Conservation (phyloP, 1,140 invertebrate genomes). For the Neodiprion fabricii region DNA sequence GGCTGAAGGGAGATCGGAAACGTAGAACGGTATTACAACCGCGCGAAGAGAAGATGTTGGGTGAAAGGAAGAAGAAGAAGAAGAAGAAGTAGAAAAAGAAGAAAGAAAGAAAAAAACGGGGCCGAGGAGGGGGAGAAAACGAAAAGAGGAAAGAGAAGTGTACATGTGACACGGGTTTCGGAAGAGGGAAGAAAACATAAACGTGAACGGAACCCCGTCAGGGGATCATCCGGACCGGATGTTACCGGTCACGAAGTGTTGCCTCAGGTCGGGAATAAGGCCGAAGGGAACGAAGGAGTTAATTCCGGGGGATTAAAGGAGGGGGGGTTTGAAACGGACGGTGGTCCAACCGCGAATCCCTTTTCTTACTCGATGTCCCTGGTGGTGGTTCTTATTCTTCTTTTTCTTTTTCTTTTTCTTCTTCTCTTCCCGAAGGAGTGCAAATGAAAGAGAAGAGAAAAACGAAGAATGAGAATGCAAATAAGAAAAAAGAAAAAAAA, state of each 20-base stretch:
- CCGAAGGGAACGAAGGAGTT: conserved; percentile 14
- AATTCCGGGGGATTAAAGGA: not conserved
- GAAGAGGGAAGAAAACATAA: too few relatives aligned
- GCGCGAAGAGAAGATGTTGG: too few relatives aligned
- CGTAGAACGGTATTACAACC: too few relatives aligned
- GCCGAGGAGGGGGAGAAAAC: too few relatives aligned
- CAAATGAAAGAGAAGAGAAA: conserved; percentile 8
- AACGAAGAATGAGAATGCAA: not conserved
- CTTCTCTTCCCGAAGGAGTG: conserved; percentile 6
- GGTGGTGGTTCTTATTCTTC: not conserved
- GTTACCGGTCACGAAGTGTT: conserved; percentile 56
- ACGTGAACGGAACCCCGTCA: too few relatives aligned
- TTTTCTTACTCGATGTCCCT: not conserved
- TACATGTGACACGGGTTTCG: too few relatives aligned
- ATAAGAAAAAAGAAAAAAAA: not conserved
- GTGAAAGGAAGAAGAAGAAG: too few relatives aligned
- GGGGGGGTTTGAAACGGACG: not conserved
- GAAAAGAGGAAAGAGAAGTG: too few relatives aligned
- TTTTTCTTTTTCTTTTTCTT: not conserved
- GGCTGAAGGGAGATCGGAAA: too few relatives aligned
- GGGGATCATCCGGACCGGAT: conserved; percentile 50
- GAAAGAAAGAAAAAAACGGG: too few relatives aligned
- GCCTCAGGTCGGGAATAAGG: conserved; percentile 47
- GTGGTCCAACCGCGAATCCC: conserved; percentile 3
- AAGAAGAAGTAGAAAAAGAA: too few relatives aligned